Evolutionary conservation across 2,888 invertebrate species (phyloP), one percentile per base, ranked within the genome.

Genomic region (Onchidella celtica): DNA sequence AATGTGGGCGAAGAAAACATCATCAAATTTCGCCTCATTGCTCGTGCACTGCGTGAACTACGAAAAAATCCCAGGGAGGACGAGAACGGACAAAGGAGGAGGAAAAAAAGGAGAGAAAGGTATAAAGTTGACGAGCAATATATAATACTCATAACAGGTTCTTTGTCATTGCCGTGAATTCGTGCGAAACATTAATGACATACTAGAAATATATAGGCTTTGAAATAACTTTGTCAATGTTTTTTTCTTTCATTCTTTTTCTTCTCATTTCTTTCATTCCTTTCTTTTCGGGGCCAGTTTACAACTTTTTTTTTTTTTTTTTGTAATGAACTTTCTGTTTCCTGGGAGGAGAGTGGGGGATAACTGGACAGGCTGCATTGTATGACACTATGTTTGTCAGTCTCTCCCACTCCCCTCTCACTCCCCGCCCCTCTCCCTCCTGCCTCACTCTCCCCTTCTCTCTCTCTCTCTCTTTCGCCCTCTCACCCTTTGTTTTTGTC

Each of bases 141-240:
- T 27, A 72, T 29, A 32, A 55, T 27, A 40, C 55, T 11, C 6
- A 55, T 55, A 57, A 55, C 57, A 2, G 55, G 3, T 34, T 57
- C 72, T 34, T 57, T 57, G 47, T 47, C 57, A 47, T 4, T 9
- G 6, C 32, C 57, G 29, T 17, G 32, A n/a, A 72, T 57, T 72
- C 72, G 32, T 2, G 69, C 69, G 24, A 72, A 36, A 72, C 29
- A n/a, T 72, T 55, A 72, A 72, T 72, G 72, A 6, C 72, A 29
- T 57, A 72, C 57, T 72, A 57, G 57, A 32, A 72, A 57, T 57
- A 55, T 32, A 72, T 6, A 55, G 29, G 1, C 29, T 34, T 72
- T 32, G 29, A 55, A n/a, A n/a, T 14, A 57, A 57, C 61, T 47
- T 47, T 17, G 47, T n/a, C n/a, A n/a, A n/a, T n/a, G n/a, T n/a